Evolutionary conservation across 2,113 vertebrate genomes (phyloP), one percentile per base, ranked within the genome.

Genomic region (Pterocles burchelli): DNA sequence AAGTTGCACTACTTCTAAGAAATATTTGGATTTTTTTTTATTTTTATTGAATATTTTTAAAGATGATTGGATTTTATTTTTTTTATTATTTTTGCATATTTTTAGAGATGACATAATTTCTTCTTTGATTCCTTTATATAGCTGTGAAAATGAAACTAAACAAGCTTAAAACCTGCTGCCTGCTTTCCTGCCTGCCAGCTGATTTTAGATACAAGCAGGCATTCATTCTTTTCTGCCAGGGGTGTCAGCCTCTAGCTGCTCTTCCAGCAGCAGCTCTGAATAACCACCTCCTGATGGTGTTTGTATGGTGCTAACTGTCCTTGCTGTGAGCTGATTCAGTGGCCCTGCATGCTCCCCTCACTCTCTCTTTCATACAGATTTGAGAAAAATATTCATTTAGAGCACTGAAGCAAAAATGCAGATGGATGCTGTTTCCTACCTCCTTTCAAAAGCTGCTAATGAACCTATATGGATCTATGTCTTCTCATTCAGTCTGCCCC

Each of bases 81-180:
- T n/a, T 78, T 61, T 16, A 13, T n/a, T 17, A 49, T 63, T 92
- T 89, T 67, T 51, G 9, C 29, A 25, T 87, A 71, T 78, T 92
- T 90, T 91, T 29, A 77, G 89, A 65, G 33, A 61, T 95, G 29
- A 85, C 33, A 55, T 85, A 73, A 88, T 93, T 94, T 95, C 43
- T 61, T 66, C 38, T 80, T 59, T 80, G 25, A 81, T 93, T 84
- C 46, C 48, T 9, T 63, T 80, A 71, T 74, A 72, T 77, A 59
- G 33, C 57, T 81, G 57, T 70, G 79, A 92, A 96, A 92, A 88
- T 34, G 18, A 92, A 93, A 91, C 29, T 36, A 88, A 92, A 90
- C 51, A 74, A 89, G 17, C 52, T 75, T 71, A 68, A 24, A 92
- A 46, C 33, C 51, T 71, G 15, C 75, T 90, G 72, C 75, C 75